A percentile compares a stretch with the other conserved stretches of the same genome.
Conservation (phyloP, 1,140 invertebrate species). For the Batillaria attramentaria region DNA sequence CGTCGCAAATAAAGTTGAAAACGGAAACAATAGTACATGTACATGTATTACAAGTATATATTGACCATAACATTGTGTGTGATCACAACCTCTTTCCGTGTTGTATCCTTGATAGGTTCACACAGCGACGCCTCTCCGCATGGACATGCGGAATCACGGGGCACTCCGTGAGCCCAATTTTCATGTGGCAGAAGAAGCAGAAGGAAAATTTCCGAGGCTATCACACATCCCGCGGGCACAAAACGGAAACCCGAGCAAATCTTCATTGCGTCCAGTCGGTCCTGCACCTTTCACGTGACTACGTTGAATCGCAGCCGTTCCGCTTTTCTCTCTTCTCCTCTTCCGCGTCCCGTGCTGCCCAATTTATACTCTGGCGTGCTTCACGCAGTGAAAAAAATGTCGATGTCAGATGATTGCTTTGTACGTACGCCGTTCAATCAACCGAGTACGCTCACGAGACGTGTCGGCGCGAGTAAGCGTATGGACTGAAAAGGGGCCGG, state of each 20-base stretch:
- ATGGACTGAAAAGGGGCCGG: too few relatives aligned
- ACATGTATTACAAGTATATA: too few relatives aligned
- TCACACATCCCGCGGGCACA: background rate
- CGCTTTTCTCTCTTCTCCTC: too few relatives aligned
- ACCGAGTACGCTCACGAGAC: too few relatives aligned
- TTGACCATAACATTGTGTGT: too few relatives aligned
- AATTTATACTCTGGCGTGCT: too few relatives aligned
- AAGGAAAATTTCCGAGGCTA: background rate
- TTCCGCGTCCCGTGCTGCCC: too few relatives aligned
- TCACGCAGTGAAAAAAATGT: too few relatives aligned
- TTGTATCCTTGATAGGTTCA: slow-evolving; percentile 41
- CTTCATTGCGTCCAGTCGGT: background rate
- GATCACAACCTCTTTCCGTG: slow-evolving; percentile 45
- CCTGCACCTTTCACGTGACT: background rate
- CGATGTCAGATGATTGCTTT: too few relatives aligned
- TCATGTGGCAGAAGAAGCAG: background rate
- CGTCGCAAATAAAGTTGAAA: background rate
- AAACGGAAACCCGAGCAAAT: background rate
- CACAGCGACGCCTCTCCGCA: slow-evolving; percentile 39
- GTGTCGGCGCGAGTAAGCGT: too few relatives aligned
- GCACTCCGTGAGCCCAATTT: background rate
- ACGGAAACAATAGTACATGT: background rate
- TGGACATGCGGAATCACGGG: slow-evolving; percentile 37
- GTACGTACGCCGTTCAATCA: too few relatives aligned
- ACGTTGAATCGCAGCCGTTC: background rate